Evolutionary conservation across 23 tunicate genomes (phyloP).

Genomic region (Halocynthia aurantium): DNA sequence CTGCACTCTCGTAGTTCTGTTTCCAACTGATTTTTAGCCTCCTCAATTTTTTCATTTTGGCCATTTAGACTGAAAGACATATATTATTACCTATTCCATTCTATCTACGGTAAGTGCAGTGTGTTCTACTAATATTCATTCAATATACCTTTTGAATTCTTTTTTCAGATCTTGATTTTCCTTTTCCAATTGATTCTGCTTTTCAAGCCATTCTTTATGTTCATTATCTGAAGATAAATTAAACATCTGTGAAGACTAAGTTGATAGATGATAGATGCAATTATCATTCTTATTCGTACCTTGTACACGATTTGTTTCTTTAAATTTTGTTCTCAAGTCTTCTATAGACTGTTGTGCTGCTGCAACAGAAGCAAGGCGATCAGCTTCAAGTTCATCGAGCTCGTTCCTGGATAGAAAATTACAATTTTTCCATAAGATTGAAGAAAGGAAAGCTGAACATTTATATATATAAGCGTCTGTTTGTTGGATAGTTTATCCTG

Average conservation of each 20-base stretch:
- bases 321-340: constrained; percentile 13
- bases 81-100: too few species aligned
- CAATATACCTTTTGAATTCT: too few species aligned
- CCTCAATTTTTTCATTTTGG: too few species aligned
- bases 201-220: neutral
- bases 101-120: too few species aligned
- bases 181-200: neutral
- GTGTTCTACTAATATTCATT: too few species aligned
- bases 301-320: neutral
- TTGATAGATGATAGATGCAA: neutral
- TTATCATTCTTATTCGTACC: neutral
- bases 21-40: too few species aligned
- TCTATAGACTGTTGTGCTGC: constrained; percentile 3
- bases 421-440: neutral
- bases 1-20: too few species aligned
- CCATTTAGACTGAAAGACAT: too few species aligned
- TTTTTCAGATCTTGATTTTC: too few species aligned
- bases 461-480: too few species aligned
- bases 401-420: constrained; percentile 18
- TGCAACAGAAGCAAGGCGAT: constrained; percentile 33
- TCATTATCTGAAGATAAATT: neutral
- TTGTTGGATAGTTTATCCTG: too few species aligned
- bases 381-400: constrained; percentile 62
- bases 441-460: too few species aligned
- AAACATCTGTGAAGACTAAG: neutral